These are phyloP conservation scores for Nerophis lumbriciformis DNA, from an alignment of 2,113 vertebrate genomes.

Conservation along the genomic window DNA sequence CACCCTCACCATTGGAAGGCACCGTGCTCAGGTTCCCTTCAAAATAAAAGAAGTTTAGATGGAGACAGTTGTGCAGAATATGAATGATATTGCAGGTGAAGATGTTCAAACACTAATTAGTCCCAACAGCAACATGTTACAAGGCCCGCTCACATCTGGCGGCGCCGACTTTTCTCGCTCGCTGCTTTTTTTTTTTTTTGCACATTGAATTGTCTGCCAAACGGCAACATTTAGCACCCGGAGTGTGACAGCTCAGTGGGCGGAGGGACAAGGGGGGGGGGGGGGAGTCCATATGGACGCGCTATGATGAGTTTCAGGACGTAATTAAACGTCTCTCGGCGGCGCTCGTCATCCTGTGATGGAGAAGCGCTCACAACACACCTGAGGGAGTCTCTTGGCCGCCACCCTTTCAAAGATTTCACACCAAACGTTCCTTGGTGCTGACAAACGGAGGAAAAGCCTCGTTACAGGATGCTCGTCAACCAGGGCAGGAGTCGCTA, in stretches of 20 bases:
- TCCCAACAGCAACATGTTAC: conserved; percentile 55
- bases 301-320: conserved; percentile 2
- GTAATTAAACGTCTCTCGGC: neutral
- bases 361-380: neutral
- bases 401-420: too few species aligned
- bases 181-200: conserved; percentile 10
- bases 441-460: too few species aligned
- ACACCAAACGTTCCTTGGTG: too few species aligned
- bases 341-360: neutral
- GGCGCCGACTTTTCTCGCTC: conserved; percentile 12
- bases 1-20: too few species aligned
- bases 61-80: conserved; percentile 61
- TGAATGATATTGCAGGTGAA: conserved; percentile 53
- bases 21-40: too few species aligned
- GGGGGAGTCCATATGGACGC: conserved; percentile 9
- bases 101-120: conserved; percentile 58
- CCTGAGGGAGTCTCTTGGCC: neutral
- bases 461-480: too few species aligned
- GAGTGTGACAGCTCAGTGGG: conserved; percentile 27
- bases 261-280: neutral
- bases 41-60: neutral
- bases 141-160: conserved; percentile 51
- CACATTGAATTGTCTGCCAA: conserved; percentile 35
- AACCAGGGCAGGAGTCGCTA: too few species aligned
- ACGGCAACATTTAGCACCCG: conserved; percentile 28